Conservation (phyloP, 2,888 invertebrate genomes). For the Morinoia aosen region DNA sequence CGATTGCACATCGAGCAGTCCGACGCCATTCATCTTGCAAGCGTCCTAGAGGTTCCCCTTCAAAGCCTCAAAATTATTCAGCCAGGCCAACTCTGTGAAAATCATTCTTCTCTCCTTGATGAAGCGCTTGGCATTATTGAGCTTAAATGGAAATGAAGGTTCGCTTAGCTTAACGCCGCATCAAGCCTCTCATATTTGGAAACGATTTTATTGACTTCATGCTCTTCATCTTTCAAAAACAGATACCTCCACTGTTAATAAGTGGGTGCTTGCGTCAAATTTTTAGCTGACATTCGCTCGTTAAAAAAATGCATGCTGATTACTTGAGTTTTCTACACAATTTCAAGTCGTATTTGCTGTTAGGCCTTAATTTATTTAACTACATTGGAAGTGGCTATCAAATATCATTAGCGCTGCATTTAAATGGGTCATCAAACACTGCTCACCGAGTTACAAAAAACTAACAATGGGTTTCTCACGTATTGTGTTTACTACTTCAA, state of each 20-base stretch:
- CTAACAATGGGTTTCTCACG: no score
- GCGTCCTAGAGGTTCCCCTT: background rate
- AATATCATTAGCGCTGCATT: no score
- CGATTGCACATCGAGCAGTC: constrained; percentile 24
- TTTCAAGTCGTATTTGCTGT: no score
- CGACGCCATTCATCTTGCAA: background rate
- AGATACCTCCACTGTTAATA: background rate
- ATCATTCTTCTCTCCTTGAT: constrained; percentile 7
- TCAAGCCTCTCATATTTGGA: background rate
- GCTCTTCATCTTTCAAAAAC: background rate
- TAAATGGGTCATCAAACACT: no score
- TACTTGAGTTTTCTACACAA: no score
- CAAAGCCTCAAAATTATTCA: background rate
- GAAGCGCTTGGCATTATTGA: background rate
- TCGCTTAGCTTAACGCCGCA: background rate
- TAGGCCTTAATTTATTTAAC: no score
- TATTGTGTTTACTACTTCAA: no score
- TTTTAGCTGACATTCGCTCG: background rate
- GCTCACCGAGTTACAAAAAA: no score
- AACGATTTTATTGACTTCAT: background rate
- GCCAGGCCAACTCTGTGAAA: background rate
- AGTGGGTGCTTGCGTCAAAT: background rate
- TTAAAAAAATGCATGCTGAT: no score
- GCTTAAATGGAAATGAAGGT: background rate
- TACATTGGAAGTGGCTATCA: no score